A percentile compares a stretch with the other conserved stretches of the same genome.
Conservation (phyloP, 2,888 invertebrate species). For the Lochmaea crataegi region DNA sequence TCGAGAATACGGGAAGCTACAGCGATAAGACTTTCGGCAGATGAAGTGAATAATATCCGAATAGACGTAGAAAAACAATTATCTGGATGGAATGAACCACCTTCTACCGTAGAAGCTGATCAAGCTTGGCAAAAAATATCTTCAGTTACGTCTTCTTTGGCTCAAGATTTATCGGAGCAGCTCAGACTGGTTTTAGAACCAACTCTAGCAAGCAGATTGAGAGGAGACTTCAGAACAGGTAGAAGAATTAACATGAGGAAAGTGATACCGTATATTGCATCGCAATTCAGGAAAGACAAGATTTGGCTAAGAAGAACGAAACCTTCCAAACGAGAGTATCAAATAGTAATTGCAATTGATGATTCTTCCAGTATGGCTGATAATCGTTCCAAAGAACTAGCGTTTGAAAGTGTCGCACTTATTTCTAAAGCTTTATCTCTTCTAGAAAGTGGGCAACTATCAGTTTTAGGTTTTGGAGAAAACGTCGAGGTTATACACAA, state of each 20-base stretch:
- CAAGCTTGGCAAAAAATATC: slow-evolving; percentile 74
- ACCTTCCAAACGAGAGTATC: slow-evolving; percentile 95
- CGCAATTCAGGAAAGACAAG: slow-evolving; percentile 98
- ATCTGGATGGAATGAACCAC: slow-evolving; percentile 67
- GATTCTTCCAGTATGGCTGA: slow-evolving; percentile 95
- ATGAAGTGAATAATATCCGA: slow-evolving; percentile 66
- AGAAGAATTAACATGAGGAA: slow-evolving; percentile 98
- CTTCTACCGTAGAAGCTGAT: slow-evolving; percentile 65
- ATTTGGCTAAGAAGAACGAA: slow-evolving; percentile 98
- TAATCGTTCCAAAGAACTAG: slow-evolving; percentile 88
- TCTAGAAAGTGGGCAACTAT: slow-evolving; percentile 93
- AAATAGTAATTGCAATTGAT: slow-evolving; percentile 95
- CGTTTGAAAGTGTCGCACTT: slow-evolving; percentile 94
- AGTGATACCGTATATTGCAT: slow-evolving; percentile 98
- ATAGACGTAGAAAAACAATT: slow-evolving; percentile 67
- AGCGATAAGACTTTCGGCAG: slow-evolving; percentile 53
- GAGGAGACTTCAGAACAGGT: slow-evolving; percentile 96
- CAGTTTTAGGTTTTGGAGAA: slow-evolving; percentile 93
- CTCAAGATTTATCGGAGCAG: slow-evolving; percentile 92
- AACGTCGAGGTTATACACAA: slow-evolving; percentile 86
- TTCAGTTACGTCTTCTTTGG: slow-evolving; percentile 71
- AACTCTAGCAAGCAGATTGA: slow-evolving; percentile 89
- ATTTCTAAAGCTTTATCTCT: slow-evolving; percentile 90
- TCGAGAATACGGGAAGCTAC: slow-evolving; percentile 50
- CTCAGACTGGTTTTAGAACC: slow-evolving; percentile 95